A percentile compares a stretch with the other conserved stretches of the same genome.
These are phyloP conservation scores for Busseola fusca DNA, from an alignment of 2,888 invertebrate species.

Conservation along the genomic window DNA sequence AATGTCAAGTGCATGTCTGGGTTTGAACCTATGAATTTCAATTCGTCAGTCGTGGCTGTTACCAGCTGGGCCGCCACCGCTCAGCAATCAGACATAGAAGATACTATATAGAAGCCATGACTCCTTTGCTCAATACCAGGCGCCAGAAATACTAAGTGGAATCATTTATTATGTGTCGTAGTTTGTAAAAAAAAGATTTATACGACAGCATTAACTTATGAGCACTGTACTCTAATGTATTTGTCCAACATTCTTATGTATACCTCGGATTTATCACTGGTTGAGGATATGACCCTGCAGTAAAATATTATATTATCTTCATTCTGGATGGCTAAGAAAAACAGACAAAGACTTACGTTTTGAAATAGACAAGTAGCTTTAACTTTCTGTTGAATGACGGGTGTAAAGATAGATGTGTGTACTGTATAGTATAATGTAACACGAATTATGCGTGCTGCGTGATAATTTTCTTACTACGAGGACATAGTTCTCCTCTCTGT, in stretches of 20 bases:
- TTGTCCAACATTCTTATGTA: constrained; percentile 29
- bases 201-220: constrained; percentile 16
- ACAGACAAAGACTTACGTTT: no score
- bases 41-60: no score
- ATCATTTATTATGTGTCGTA: constrained; percentile 37
- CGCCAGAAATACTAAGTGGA: constrained; percentile 17
- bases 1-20: no score
- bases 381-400: no score
- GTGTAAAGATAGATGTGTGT: no score
- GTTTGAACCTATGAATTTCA: no score
- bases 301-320: background rate
- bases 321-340: background rate
- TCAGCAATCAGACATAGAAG: background rate
- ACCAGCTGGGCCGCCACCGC: no score
- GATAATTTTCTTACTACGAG: no score
- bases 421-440: no score
- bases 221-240: constrained; percentile 20
- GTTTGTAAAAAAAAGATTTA: constrained; percentile 48
- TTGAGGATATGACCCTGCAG: background rate
- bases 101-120: background rate
- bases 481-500: no score
- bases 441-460: no score
- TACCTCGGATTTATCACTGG: constrained; percentile 21
- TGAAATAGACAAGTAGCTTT: no score
- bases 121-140: constrained; percentile 10